Evolutionary conservation across 2,797 vertebrate species (phyloP), one percentile per base, ranked within the genome.

Genomic region (Thamnophis elegans): DNA sequence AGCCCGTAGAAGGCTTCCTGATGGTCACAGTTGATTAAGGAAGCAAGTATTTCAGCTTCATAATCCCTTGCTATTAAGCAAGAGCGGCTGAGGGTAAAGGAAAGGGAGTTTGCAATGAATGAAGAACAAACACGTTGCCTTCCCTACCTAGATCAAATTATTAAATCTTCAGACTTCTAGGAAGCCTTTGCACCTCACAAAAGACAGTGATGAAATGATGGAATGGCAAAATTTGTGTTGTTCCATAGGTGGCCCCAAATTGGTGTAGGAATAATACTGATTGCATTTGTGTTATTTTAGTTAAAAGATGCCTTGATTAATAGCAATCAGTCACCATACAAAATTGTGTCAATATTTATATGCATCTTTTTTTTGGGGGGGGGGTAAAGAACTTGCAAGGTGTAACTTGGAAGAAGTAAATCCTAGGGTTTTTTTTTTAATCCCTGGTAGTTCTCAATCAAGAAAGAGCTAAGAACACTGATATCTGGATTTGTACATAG

Each of bases 291-390:
- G 58, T 89, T 89, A 89, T 86, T 89, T 86, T 65, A 32, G 73
- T 56, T 65, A 18, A 62, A 60, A 65, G 73, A 65, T 36, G 5
- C 55, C 91, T 86, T 92, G 91, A 92, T 92, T 92, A 92, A 92
- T 56, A 85, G 91, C 91, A 92, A 89, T 92, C 91, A 89, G 56
- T 26, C 11, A 10, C 91, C 62, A 65, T 53, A 65, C 25, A 32
- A 47, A 88, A 89, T 6, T 65, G 89, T 89, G 47, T 54, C n/a
- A 58, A 22, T 55, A 88, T 13, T 85, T 88, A 12, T 51, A 55
- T 42, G 7, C 42, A 53, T 55, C 22, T 51, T 20, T 12, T 36
- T 6, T 60, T 47, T 12, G 22, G 51, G 26, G n/a, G n/a, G n/a
- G n/a, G n/a, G n/a, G n/a, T 8, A 11, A 25, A 36, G 28, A n/a